These are phyloP conservation scores for Eira barbara DNA, from an alignment of 2,113 vertebrate genomes.

Conservation along the genomic window DNA sequence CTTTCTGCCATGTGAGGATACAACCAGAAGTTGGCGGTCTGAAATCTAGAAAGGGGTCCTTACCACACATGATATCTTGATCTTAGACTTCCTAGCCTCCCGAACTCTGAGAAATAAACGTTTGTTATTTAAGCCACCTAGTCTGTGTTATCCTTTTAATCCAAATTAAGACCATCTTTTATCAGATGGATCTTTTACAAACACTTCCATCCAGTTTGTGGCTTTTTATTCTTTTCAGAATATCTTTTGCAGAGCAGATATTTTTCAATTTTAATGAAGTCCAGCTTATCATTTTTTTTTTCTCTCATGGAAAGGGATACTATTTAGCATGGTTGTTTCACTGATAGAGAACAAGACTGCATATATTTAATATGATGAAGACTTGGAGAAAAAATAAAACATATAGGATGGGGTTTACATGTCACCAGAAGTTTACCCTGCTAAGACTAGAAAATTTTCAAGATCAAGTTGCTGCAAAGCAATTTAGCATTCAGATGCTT, in stretches of 20 bases:
- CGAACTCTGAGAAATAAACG: background rate
- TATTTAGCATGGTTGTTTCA: slow-evolving; percentile 64
- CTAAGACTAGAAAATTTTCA: slow-evolving; percentile 42
- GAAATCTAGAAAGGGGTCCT: background rate
- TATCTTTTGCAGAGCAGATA: background rate
- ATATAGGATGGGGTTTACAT: slow-evolving; percentile 32
- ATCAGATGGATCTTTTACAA: background rate
- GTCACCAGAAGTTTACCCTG: slow-evolving; percentile 20
- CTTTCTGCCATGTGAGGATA: background rate
- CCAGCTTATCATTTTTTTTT: background rate
- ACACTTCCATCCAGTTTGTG: background rate
- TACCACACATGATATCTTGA: background rate
- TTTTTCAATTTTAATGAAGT: background rate
- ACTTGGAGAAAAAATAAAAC: slow-evolving; percentile 48
- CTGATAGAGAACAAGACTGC: slow-evolving; percentile 52
- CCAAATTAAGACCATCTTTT: background rate
- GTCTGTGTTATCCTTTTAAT: background rate
- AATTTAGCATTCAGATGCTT: background rate
- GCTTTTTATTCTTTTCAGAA: background rate
- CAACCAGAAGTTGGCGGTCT: background rate
- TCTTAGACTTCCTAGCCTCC: background rate
- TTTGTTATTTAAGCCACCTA: background rate
- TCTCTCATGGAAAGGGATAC: slow-evolving; percentile 55
- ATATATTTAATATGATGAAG: slow-evolving; percentile 59
- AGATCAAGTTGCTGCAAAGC: slow-evolving; percentile 14